Conservation (phyloP, 1,140 invertebrate species). For the Oedothorax gibbosus region DNA sequence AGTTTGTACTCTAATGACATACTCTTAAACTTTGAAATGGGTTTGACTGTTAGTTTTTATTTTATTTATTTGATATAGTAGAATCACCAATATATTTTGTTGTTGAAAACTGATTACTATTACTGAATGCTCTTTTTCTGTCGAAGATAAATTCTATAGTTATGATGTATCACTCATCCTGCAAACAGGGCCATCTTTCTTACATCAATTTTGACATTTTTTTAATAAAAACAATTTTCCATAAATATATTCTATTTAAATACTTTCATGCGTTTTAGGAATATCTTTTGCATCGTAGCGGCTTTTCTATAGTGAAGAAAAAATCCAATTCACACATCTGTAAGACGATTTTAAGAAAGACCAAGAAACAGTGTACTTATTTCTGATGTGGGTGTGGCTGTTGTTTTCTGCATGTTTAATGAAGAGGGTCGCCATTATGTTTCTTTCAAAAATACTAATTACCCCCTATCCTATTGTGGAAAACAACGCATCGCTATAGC, state of each 20-base stretch:
- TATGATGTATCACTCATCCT: not conserved
- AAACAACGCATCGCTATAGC: not conserved
- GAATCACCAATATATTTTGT: not conserved
- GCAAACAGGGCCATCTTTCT: not conserved
- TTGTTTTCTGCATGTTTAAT: too few species aligned
- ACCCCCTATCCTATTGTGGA: not conserved
- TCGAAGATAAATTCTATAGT: not conserved
- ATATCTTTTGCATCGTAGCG: not conserved
- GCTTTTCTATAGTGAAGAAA: not conserved
- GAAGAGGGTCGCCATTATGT: too few species aligned
- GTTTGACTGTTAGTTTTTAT: not conserved
- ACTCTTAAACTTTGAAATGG: not conserved
- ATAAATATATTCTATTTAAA: not conserved
- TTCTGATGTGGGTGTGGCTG: too few species aligned
- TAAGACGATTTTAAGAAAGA: too few species aligned
- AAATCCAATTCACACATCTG: too few species aligned
- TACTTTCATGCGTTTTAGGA: not conserved
- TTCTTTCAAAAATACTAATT: too few species aligned
- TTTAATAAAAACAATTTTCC: not conserved
- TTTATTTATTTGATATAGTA: not conserved
- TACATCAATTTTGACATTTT: not conserved
- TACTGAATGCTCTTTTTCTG: not conserved
- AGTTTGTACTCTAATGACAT: not conserved
- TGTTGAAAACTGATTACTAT: not conserved
- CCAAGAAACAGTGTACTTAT: too few species aligned